phyloP scores from a whole-genome alignment of 2,113 vertebrate species.

The Mesocricetus auratus region DNA sequence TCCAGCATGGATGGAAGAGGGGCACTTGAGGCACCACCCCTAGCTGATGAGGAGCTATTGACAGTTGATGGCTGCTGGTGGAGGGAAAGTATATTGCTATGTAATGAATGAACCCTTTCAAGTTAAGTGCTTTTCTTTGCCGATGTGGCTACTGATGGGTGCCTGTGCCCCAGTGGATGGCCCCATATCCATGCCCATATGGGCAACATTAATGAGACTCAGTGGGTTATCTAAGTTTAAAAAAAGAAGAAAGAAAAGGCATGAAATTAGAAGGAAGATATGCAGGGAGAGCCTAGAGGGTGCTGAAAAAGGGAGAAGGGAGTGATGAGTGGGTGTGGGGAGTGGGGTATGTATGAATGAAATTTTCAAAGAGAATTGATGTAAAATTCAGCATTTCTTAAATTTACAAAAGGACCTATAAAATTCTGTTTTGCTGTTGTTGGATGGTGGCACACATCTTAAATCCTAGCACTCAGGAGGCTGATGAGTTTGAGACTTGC shows the following conservation, averaged over 20 bases:
- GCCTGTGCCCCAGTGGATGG: background rate
- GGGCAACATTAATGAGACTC: background rate
- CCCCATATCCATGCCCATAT: background rate
- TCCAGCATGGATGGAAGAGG: background rate
- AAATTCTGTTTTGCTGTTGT: background rate
- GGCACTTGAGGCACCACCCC: background rate
- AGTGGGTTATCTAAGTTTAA: background rate
- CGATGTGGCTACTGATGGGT: background rate
- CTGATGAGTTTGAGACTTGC: background rate
- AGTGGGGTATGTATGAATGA: background rate
- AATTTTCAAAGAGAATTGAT: background rate
- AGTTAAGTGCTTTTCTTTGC: background rate
- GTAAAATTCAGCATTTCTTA: constrained; percentile 24
- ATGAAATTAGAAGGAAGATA: background rate
- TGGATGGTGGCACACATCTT: background rate
- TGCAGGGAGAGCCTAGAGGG: background rate
- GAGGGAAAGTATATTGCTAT: background rate
- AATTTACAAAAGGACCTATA: background rate
- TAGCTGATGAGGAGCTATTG: background rate
- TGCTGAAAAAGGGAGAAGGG: background rate
- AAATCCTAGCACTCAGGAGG: background rate
- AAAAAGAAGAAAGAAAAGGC: background rate
- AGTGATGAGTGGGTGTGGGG: background rate
- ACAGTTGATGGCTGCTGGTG: too few relatives aligned
- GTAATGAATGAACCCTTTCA: too few relatives aligned